phyloP scores from a whole-genome alignment of 2,797 vertebrate genomes.

The Buphagus erythrorhynchus region DNA sequence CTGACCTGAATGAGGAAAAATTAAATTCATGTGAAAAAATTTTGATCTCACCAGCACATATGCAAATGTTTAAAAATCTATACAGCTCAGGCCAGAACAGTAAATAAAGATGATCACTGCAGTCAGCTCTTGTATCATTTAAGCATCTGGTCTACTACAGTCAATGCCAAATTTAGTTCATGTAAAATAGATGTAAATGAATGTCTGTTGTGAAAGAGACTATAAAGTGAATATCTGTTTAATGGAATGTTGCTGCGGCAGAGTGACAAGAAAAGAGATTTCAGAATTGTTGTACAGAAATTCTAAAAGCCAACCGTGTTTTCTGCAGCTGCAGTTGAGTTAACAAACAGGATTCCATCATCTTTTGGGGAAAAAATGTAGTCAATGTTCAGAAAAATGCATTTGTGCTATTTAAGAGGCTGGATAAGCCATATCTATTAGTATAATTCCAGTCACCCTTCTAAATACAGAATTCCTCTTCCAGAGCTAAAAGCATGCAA shows the following conservation, averaged over 20 bases:
- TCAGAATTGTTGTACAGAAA: slow-evolving; percentile 17
- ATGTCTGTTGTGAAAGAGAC: slow-evolving; percentile 35
- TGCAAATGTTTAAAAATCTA: slow-evolving; percentile 43
- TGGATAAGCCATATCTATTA: neutral
- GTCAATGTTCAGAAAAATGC: neutral
- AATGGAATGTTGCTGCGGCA: neutral
- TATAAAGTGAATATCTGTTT: slow-evolving; percentile 18
- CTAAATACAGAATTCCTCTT: neutral
- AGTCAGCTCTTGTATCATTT: slow-evolving; percentile 21
- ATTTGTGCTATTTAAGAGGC: neutral
- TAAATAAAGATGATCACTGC: slow-evolving; percentile 14
- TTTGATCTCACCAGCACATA: neutral
- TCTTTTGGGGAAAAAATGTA: neutral
- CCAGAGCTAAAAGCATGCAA: neutral
- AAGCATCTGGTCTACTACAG: slow-evolving; percentile 50
- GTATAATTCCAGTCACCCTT: neutral
- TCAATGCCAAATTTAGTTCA: slow-evolving; percentile 57
- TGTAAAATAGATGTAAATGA: slow-evolving; percentile 64
- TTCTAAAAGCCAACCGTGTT: neutral
- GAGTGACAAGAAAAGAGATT: neutral
- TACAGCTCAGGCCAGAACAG: slow-evolving; percentile 20
- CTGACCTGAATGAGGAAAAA: neutral
- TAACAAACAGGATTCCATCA: neutral
- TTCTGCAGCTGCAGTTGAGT: slow-evolving; percentile 14
- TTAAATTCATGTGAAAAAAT: neutral